Evolutionary conservation across 2,113 vertebrate genomes (phyloP).

Genomic region (Vicugna pacos): DNA sequence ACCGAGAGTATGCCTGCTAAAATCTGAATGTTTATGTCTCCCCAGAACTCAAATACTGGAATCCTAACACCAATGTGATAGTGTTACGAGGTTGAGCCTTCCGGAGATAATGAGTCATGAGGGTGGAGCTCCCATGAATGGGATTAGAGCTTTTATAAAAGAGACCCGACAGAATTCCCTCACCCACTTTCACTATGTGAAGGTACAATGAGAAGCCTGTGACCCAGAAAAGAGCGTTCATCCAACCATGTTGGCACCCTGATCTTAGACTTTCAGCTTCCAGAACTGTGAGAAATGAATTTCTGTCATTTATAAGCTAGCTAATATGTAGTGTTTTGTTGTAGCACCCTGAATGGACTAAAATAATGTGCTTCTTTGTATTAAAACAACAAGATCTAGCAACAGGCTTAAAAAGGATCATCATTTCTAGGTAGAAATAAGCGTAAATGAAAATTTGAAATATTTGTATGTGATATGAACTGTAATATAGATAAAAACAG

Average conservation of each 20-base stretch:
- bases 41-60: neutral
- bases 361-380: neutral
- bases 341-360: neutral
- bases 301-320: neutral
- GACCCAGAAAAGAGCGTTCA: neutral
- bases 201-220: neutral
- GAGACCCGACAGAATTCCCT: neutral
- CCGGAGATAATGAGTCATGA: neutral
- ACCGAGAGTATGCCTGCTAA: neutral
- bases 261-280: neutral
- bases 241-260: neutral
- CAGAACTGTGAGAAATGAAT: neutral
- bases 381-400: conserved; percentile 1
- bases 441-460: neutral
- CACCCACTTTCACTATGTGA: neutral
- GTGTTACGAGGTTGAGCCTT: neutral
- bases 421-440: conserved; percentile 4
- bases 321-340: neutral
- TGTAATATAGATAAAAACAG: neutral
- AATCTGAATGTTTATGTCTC: neutral
- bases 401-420: neutral
- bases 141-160: neutral
- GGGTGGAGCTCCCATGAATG: neutral
- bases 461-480: neutral
- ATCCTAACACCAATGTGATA: neutral